Conservation (phyloP, 1,140 invertebrate genomes). For the Psix sp. region DNA sequence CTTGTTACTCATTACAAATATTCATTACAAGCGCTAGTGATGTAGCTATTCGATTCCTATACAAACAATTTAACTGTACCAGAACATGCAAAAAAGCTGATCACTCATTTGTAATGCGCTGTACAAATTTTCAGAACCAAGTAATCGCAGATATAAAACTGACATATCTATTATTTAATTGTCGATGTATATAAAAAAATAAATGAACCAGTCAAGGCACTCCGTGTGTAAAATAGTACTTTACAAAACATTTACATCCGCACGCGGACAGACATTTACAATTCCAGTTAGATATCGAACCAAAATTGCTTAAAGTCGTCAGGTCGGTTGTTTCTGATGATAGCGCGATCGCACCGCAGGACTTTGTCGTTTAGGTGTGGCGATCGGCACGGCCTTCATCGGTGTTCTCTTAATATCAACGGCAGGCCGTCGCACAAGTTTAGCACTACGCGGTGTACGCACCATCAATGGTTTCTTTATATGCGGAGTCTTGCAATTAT, state of each 20-base stretch:
- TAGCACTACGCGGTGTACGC: conserved; percentile 71
- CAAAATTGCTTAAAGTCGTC: not conserved
- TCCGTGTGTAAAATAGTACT: too few species aligned
- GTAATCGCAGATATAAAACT: too few species aligned
- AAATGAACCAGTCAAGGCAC: too few species aligned
- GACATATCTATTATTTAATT: conserved; percentile 8
- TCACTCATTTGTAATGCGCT: conserved; percentile 22
- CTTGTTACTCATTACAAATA: conserved; percentile 19
- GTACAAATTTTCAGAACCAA: conserved; percentile 29
- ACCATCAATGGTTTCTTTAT: conserved; percentile 72
- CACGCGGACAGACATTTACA: not conserved
- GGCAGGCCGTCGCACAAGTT: conserved; percentile 63
- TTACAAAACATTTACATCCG: conserved; percentile 19
- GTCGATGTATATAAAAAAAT: conserved; percentile 17
- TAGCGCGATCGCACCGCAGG: conserved; percentile 46
- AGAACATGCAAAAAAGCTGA: too few species aligned
- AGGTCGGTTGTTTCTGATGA: conserved; percentile 7
- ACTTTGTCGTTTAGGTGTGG: conserved; percentile 69
- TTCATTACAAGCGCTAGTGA: too few species aligned
- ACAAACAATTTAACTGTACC: too few species aligned
- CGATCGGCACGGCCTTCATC: conserved; percentile 71
- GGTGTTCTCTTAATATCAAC: conserved; percentile 70
- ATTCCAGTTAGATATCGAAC: too few species aligned
- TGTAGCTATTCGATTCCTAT: too few species aligned
- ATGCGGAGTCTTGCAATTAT: conserved; percentile 69